phyloP scores from a whole-genome alignment of 1,140 invertebrate genomes.

The Ceratosolen solmsi region DNA sequence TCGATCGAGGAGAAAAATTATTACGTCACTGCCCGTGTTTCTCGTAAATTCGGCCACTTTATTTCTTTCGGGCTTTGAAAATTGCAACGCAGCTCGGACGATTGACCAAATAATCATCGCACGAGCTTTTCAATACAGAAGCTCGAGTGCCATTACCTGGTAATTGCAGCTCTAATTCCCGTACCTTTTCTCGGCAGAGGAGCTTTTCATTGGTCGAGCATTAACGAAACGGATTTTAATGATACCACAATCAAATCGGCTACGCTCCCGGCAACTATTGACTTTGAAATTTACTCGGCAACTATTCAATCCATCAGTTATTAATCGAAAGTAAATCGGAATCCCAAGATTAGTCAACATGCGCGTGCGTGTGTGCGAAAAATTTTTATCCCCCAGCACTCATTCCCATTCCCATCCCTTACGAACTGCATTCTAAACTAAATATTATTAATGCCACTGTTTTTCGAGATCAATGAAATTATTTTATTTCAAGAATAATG shows the following conservation, averaged over 20 bases:
- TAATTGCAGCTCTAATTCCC: neutral
- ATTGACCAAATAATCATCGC: neutral
- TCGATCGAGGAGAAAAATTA: no score
- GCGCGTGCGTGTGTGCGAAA: no score
- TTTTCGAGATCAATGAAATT: neutral
- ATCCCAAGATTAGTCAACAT: neutral
- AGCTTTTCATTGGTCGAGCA: neutral
- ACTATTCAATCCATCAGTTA: neutral
- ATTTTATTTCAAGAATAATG: neutral
- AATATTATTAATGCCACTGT: neutral
- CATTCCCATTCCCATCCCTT: neutral
- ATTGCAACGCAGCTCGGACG: neutral
- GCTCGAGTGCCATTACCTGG: neutral
- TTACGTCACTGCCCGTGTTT: no score
- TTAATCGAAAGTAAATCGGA: neutral
- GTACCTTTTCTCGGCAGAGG: neutral
- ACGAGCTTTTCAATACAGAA: neutral
- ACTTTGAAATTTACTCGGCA: neutral
- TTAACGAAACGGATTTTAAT: neutral
- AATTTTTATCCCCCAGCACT: neutral
- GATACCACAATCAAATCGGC: neutral
- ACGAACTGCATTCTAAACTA: neutral
- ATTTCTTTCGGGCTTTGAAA: neutral
- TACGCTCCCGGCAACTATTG: neutral
- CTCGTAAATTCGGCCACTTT: no score